Conservation (phyloP, 2,888 invertebrate species). For the Erpobdella octoculata region DNA sequence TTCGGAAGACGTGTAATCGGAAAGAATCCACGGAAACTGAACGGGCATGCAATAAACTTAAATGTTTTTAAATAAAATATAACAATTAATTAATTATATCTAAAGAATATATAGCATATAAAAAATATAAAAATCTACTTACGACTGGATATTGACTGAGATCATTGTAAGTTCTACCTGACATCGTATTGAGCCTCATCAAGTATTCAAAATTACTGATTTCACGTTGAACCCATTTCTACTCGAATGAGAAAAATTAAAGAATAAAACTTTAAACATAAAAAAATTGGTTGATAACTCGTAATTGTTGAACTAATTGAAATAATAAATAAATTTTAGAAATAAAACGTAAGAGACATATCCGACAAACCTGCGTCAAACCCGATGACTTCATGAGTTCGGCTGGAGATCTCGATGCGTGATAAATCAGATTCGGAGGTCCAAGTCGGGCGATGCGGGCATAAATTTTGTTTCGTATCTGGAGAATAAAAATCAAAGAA, state of each 20-base stretch:
- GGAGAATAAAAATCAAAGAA: too few relatives aligned
- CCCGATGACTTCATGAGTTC: slow-evolving; percentile 60
- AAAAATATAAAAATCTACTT: slow-evolving; percentile 37
- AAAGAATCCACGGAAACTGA: slow-evolving; percentile 55
- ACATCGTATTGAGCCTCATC: slow-evolving; percentile 56
- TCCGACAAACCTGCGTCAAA: slow-evolving; percentile 54
- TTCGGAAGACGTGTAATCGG: slow-evolving; percentile 51
- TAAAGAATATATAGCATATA: not conserved
- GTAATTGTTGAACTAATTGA: too few relatives aligned
- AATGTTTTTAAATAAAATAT: not conserved
- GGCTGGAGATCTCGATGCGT: slow-evolving; percentile 59
- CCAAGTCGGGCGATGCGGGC: slow-evolving; percentile 59
- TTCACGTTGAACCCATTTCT: slow-evolving; percentile 57
- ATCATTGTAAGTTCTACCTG: slow-evolving; percentile 55
- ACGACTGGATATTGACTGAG: slow-evolving; percentile 56
- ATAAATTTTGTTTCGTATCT: slow-evolving; percentile 59
- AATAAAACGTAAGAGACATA: not conserved
- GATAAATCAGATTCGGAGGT: slow-evolving; percentile 59
- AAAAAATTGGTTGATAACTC: too few relatives aligned
- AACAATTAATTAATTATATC: not conserved
- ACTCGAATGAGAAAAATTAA: slow-evolving; percentile 28
- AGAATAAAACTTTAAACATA: slow-evolving; percentile 3
- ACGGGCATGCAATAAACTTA: not conserved
- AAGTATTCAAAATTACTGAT: slow-evolving; percentile 56
- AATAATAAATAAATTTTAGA: not conserved